Evolutionary conservation across 2,888 invertebrate species (phyloP), one percentile per base, ranked within the genome.

Genomic region (Calliphora vomitoria): DNA sequence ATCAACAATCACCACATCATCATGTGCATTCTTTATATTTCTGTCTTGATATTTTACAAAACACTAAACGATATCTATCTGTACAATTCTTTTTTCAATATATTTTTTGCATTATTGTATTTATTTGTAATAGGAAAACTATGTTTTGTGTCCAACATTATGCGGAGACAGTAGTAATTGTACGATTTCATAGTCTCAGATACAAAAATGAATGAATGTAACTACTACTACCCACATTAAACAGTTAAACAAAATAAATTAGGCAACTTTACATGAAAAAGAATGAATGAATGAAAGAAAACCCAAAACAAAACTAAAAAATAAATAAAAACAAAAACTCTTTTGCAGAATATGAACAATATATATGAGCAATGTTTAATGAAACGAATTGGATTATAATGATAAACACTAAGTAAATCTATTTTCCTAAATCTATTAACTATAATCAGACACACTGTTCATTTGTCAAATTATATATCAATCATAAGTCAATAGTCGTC

Each of bases 111-210:
- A 68, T 78, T 78, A 71, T 82, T 90, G 84, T 90, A 87, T 90
- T 89, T 91, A 90, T 90, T 90, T 90, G 74, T 53, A 85, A 79
- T 91, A 92, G 92, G 92, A 92, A 89, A 90, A 90, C 89, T 93
- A 91, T 91, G 90, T 90, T 89, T 90, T 92, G 90, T 93, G 92
- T 90, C 90, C 92, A 91, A 91, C 92, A 89, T 89, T 92, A 90
- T 92, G 93, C 89, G 91, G 91, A 88, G 89, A 90, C 89, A 90
- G 90, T 91, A 90, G 88, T 90, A 90, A 90, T 89, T 91, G 91
- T 91, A 90, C 90, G 87, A 90, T 91, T 88, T 91, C 90, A 89
- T 91, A 91, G 89, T 79, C 50, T 76, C 62, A 82, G 53, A 66
- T 84, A 87, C 47, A 76, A 81, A 71, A 79, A 64, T 58, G 58